These are phyloP conservation scores for Drosophila cardini DNA, from an alignment of 1,140 invertebrate genomes.

Conservation along the genomic window DNA sequence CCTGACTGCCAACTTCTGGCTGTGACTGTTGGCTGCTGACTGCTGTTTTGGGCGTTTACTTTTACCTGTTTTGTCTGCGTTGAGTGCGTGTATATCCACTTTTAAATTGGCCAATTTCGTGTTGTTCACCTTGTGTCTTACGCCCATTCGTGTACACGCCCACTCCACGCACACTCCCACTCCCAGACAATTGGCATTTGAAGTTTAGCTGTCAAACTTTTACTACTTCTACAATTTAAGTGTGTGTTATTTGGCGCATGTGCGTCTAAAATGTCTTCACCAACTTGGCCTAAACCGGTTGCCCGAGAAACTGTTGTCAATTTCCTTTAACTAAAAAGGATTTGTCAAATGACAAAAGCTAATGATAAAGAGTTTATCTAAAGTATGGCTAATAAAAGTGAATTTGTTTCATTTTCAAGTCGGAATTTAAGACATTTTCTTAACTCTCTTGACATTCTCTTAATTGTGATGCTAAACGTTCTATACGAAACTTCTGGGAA, in stretches of 20 bases:
- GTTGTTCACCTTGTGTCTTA: conserved; percentile 44
- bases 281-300: neutral
- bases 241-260: conserved; percentile 32
- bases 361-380: conserved; percentile 13
- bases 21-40: too few relatives aligned
- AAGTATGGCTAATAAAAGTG: conserved; percentile 6
- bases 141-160: conserved; percentile 16
- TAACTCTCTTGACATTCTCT: neutral
- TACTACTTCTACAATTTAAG: conserved; percentile 38
- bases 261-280: conserved; percentile 13
- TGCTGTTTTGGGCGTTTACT: conserved; percentile 52
- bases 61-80: conserved; percentile 52
- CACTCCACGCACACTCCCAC: conserved; percentile 26
- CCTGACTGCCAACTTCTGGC: neutral
- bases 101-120: conserved; percentile 76
- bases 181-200: conserved; percentile 67
- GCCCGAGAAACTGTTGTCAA: conserved; percentile 25
- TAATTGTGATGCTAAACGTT: neutral
- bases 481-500: neutral
- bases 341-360: neutral
- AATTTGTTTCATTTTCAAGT: conserved; percentile 6
- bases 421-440: conserved; percentile 5
- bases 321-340: neutral
- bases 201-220: conserved; percentile 63
- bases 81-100: conserved; percentile 20